phyloP scores from a whole-genome alignment of 1,140 invertebrate species.

The Lutraria rhynchaena region DNA sequence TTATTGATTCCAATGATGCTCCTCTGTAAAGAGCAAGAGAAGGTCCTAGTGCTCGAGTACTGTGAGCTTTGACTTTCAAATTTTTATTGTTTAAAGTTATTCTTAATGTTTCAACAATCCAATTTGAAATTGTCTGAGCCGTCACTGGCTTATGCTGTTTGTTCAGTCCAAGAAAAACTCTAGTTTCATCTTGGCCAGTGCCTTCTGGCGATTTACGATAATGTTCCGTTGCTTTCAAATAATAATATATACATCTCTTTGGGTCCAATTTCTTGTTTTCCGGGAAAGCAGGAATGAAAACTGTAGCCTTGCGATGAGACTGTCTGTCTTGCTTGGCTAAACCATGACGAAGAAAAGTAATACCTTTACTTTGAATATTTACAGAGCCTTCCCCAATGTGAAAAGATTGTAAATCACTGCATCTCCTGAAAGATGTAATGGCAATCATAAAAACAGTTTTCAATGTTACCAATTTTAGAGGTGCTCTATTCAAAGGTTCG shows the following conservation, averaged over 20 bases:
- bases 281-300: background rate
- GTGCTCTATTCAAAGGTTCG: constrained; percentile 12
- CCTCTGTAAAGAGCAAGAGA: no score
- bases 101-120: no score
- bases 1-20: no score
- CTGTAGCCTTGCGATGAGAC: background rate
- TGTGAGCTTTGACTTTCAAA: no score
- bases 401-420: constrained; percentile 16
- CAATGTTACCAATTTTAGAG: constrained; percentile 18
- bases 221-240: constrained; percentile 21
- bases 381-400: background rate
- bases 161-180: no score
- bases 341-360: constrained; percentile 8
- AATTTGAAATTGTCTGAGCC: no score
- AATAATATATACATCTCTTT: constrained; percentile 1
- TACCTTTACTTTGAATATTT: constrained; percentile 2
- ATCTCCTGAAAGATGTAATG: constrained; percentile 16
- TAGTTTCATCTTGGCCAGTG: constrained; percentile 10
- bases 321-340: constrained; percentile 14
- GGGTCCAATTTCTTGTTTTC: constrained; percentile 22
- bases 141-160: no score
- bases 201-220: background rate
- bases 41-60: no score
- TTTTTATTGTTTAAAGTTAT: no score
- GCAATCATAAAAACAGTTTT: constrained; percentile 17